These are phyloP conservation scores for Caenorhabditis inopinata DNA, from an alignment of 1,140 invertebrate species.

Conservation along the genomic window DNA sequence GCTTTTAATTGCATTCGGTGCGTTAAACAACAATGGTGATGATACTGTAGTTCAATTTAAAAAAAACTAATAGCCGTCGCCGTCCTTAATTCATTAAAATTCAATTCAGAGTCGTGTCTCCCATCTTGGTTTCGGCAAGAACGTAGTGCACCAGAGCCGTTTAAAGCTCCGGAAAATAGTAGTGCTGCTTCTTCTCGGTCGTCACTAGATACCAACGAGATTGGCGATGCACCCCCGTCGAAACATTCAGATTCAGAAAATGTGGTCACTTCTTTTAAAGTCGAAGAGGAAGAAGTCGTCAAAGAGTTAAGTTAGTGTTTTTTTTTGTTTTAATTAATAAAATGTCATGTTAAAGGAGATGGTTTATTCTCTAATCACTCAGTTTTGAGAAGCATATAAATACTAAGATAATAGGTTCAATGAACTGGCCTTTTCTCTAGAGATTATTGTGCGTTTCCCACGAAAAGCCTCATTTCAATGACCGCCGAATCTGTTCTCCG, in stretches of 20 bases:
- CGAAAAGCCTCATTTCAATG: no score
- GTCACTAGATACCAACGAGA: background rate
- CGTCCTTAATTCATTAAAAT: background rate
- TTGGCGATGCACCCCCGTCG: background rate
- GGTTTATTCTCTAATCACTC: no score
- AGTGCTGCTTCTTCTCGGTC: background rate
- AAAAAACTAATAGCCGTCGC: no score
- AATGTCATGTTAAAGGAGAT: no score
- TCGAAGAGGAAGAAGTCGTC: background rate
- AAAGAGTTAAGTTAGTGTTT: background rate
- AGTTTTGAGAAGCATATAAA: no score
- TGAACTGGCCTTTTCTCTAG: no score
- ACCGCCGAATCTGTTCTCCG: no score
- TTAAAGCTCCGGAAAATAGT: background rate
- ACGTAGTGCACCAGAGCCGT: background rate
- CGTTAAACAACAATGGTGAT: background rate
- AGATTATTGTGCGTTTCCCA: no score
- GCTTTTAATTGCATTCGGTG: background rate
- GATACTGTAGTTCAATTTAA: background rate
- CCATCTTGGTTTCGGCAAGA: constrained; percentile 6
- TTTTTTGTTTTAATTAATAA: no score
- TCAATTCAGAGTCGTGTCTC: constrained; percentile 24
- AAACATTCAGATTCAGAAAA: no score
- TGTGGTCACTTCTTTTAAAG: no score
- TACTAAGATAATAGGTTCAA: no score